Conservation (phyloP, 2,888 invertebrate genomes). For the Neocrepidodera transversa region DNA sequence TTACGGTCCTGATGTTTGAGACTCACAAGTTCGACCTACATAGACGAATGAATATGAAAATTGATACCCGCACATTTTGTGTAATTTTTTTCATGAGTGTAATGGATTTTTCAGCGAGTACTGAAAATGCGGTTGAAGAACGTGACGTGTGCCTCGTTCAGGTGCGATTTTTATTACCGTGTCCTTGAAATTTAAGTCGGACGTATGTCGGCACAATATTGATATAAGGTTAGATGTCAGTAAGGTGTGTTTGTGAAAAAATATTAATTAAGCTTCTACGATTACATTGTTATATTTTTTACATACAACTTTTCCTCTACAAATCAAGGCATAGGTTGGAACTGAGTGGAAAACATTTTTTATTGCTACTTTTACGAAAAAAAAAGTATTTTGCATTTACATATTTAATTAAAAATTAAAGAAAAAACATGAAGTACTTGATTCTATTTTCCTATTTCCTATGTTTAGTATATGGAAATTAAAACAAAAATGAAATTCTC, state of each 20-base stretch:
- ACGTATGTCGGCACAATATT: constrained; percentile 10
- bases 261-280: too few relatives aligned
- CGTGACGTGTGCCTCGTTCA: constrained; percentile 37
- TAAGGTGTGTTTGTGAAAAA: constrained; percentile 4
- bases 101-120: constrained; percentile 32
- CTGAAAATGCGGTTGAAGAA: constrained; percentile 26
- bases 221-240: constrained; percentile 7
- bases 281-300: too few relatives aligned
- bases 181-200: constrained; percentile 29
- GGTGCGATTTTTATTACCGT: constrained; percentile 33
- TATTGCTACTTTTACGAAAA: too few relatives aligned
- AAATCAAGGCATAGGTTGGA: too few relatives aligned
- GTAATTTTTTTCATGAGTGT: constrained; percentile 25
- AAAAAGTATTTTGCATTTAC: too few relatives aligned
- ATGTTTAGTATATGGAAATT: too few relatives aligned
- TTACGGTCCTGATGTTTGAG: constrained; percentile 22
- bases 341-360: too few relatives aligned
- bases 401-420: too few relatives aligned
- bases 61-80: constrained; percentile 30
- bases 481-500: too few relatives aligned
- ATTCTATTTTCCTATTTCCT: too few relatives aligned
- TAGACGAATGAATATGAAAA: constrained; percentile 31
- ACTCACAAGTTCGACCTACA: constrained; percentile 25
- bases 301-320: too few relatives aligned
- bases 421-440: too few relatives aligned